Percentiles rank a stretch among this genome's conserved stretches.
Evolutionary conservation across 1,140 invertebrate species (phyloP).

Genomic region (Apolygus lucorum): DNA sequence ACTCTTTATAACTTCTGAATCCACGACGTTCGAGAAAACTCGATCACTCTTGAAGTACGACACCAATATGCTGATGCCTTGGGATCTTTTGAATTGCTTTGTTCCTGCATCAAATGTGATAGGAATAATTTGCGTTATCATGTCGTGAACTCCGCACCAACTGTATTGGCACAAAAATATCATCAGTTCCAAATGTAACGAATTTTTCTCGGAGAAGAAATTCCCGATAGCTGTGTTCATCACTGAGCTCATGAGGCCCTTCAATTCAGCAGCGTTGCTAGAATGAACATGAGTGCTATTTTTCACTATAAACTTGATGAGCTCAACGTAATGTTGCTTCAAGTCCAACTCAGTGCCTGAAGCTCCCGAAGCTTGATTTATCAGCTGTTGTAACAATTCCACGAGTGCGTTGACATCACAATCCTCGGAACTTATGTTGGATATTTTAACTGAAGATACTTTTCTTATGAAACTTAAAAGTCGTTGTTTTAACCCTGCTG

Average conservation of each 20-base stretch:
- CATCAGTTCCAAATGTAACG: background rate
- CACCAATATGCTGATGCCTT: background rate
- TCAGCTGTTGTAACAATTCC: background rate
- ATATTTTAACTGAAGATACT: background rate
- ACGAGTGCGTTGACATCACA: background rate
- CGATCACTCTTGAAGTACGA: background rate
- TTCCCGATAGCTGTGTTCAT: background rate
- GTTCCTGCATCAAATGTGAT: background rate
- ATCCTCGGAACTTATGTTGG: background rate
- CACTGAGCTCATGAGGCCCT: background rate
- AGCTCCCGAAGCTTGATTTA: background rate
- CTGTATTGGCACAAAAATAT: background rate
- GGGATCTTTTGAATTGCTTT: background rate
- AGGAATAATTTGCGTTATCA: background rate
- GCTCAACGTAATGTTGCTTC: background rate
- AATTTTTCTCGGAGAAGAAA: background rate
- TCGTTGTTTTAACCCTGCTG: background rate
- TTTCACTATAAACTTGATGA: background rate
- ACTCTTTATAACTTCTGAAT: no score
- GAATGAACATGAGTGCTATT: background rate
- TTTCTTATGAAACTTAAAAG: background rate
- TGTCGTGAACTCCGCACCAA: constrained; percentile 2
- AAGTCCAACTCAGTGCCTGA: background rate
- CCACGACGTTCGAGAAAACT: no score
- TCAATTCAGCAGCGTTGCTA: background rate